These are phyloP conservation scores for Cassiopea andromeda DNA, from an alignment of 30 jellyfish, hydroid and myxozoan species.

Conservation along the genomic window DNA sequence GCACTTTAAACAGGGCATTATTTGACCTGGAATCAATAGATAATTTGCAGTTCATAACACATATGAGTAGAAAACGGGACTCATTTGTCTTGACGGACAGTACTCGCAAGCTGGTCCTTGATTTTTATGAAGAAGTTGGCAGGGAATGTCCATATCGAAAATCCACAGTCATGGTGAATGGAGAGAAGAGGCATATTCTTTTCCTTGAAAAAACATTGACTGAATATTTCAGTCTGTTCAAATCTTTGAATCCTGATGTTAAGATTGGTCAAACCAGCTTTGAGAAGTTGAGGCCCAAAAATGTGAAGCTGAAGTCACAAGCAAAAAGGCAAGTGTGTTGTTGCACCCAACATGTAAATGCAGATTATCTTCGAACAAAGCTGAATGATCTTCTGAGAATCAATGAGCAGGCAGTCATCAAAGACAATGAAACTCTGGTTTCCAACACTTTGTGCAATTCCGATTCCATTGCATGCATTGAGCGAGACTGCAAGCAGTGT, in stretches of 20 bases:
- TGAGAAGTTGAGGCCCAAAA: constrained; percentile 64
- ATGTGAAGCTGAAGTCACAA: constrained; percentile 40
- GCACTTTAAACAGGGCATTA: not conserved
- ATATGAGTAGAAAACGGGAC: not conserved
- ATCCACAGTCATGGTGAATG: constrained; percentile 46
- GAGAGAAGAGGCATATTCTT: constrained; percentile 21
- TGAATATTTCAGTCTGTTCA: constrained; percentile 12
- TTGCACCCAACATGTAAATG: constrained; percentile 66
- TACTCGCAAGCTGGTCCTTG: constrained; percentile 41
- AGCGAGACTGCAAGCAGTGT: constrained; percentile 61
- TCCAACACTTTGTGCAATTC: constrained; percentile 51
- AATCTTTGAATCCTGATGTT: constrained; percentile 43
- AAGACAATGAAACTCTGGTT: constrained; percentile 57
- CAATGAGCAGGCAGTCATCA: constrained; percentile 47
- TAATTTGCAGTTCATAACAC: not conserved
- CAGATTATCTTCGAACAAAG: constrained; percentile 47
- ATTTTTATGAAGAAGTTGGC: constrained; percentile 42
- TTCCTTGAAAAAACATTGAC: constrained; percentile 38
- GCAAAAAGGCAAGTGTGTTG: constrained; percentile 66
- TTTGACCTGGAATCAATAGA: not conserved
- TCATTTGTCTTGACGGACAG: constrained; percentile 2
- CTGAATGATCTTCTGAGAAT: constrained; percentile 49
- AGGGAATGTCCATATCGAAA: constrained; percentile 60
- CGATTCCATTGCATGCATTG: constrained; percentile 59
- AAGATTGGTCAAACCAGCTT: constrained; percentile 65